Evolutionary conservation across 2,888 invertebrate genomes (phyloP), one percentile per base, ranked within the genome.

Genomic region (Calliopum simillimum): DNA sequence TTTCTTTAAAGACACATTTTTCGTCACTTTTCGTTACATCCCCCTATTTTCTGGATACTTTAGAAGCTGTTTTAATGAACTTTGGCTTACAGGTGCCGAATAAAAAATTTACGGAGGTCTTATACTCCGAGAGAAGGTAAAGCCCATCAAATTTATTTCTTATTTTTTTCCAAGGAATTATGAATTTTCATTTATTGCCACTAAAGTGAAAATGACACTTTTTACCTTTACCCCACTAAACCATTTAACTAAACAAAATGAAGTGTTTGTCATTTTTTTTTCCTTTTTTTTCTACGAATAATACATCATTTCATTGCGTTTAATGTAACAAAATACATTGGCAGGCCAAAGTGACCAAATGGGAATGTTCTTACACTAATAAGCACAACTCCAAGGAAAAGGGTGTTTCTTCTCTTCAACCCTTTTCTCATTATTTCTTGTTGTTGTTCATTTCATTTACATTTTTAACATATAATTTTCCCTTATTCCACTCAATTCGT

Each of bases 351-450:
- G n/a, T 43, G 41, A 14, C 16, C 59, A 19, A n/a, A 12, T 19
- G 59, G 59, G 43, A 41, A 43, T 59, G 6, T 3, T 41, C 58
- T 14, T 14, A 41, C 41, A 8, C 59, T 59, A 5, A 12, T 33
- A 43, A 16, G 12, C 43, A 23, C 14, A 25, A 21, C 12, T 14
- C 1, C 6, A 25, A 51, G 43, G 1, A 44, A 8, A 65, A 66
- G 66, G 66, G 56, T 66, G 21, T 53, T 21, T 33, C 33, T 33
- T 33, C 19, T 12, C 13, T 55, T 56, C 77, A 46, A 55, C 72
- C 72, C 72, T 72, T 76, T 73, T 73, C 56, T 64, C 56, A 67
- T 71, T 67, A 61, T 68, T 70, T 71, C 70, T 61, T 23, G 43
- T 56, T 23, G 14, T 46, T 14, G 44, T 49, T n/a, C 58, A 23